These are phyloP conservation scores for Pagetopsis macropterus DNA, from an alignment of 2,797 vertebrate species.

Conservation along the genomic window DNA sequence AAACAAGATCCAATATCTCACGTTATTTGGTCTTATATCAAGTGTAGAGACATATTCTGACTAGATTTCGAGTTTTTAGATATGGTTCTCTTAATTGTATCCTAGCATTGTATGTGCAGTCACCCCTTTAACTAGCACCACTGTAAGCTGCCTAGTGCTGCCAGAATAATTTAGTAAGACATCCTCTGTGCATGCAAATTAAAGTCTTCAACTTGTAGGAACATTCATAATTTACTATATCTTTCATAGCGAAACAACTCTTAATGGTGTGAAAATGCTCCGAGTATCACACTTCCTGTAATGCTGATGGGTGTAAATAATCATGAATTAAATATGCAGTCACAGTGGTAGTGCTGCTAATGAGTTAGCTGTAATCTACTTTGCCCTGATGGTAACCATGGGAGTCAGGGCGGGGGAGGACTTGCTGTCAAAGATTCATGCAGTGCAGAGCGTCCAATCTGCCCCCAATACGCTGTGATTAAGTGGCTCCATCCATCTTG, in stretches of 20 bases:
- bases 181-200: neutral
- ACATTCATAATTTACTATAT: neutral
- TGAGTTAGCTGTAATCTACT: constrained; percentile 52
- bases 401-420: constrained; percentile 50
- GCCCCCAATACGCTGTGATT: constrained; percentile 60
- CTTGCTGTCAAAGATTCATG: constrained; percentile 65
- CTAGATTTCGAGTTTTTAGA: too few species aligned
- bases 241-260: neutral
- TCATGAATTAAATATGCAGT: constrained; percentile 42
- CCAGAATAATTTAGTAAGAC: neutral
- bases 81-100: too few species aligned
- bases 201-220: neutral
- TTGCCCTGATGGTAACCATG: constrained; percentile 51
- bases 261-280: constrained; percentile 7
- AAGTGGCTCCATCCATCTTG: constrained; percentile 75
- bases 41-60: too few species aligned
- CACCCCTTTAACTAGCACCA: too few species aligned
- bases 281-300: constrained; percentile 11
- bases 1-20: too few species aligned
- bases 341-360: constrained; percentile 44
- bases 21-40: too few species aligned
- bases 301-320: constrained; percentile 32
- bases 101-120: too few species aligned
- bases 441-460: constrained; percentile 47
- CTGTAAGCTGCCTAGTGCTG: too few species aligned